Evolutionary conservation across 2,888 invertebrate genomes (phyloP), one percentile per base, ranked within the genome.

Genomic region (Metallyticus violacea): DNA sequence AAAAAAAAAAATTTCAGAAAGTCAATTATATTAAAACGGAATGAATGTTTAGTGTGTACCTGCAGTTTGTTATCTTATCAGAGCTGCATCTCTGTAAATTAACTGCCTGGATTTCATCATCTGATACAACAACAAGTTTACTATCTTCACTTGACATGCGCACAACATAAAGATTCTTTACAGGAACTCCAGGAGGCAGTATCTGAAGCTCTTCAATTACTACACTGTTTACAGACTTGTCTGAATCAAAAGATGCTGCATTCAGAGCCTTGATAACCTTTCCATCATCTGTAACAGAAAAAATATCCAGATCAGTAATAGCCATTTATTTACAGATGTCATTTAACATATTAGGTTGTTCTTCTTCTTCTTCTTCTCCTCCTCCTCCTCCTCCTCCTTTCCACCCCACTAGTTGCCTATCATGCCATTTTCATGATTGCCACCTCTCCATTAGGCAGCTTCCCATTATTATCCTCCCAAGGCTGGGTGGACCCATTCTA

Each of bases 181-280:
- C 95, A 1, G 96, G 94, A 15, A 94, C 93, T 26, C 95, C 95
- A 88, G 93, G 93, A 2, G 95, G 94, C 89, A 97, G 93, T 9
- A 97, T 96, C 91, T 96, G 96, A 88, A 96, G 95, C 91, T 97
- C 97, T 82, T 97, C 97, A 89, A 98, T 96, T 7, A 98, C 95
- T 86, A 96, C 94, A 2, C 96, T 96, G 89, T 94, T 93, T 2
- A 94, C 93, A 83, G 93, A 93, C 88, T 93, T 92, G 89, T 92
- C 93, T 83, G 92, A 92, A 89, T 94, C 94, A 87, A 94, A 94
- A 76, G 95, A 93, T 27, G 95, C 95, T 85, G 95, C 95, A 91
- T 98, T 98, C 83, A 98, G 95, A 77, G 97, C 96, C 93, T 99
- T 99, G 88, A 99, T 94, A 76, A 99, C 95, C 91, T 96, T 95